These are phyloP conservation scores for Cirrhinus molitorella DNA, from an alignment of 2,797 vertebrate genomes.

Conservation along the genomic window DNA sequence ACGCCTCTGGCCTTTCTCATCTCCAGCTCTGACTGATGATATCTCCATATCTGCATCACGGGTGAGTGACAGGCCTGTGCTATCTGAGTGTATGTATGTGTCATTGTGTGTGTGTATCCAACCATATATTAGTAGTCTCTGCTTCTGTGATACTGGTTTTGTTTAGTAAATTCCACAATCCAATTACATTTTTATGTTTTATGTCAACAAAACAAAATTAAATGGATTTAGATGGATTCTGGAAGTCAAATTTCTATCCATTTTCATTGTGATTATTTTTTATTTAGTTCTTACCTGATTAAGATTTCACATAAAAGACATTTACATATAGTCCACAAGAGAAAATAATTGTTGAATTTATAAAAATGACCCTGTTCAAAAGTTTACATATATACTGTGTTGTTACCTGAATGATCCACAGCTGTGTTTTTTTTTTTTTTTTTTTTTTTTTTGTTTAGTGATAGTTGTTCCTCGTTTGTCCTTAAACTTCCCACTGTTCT, in stretches of 20 bases:
- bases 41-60: constrained; percentile 47
- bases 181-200: not conserved
- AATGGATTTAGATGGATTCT: not conserved
- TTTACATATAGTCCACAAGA: too few species aligned
- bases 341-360: too few species aligned
- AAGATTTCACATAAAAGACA: too few species aligned
- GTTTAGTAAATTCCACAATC: not conserved
- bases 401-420: too few species aligned
- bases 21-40: constrained; percentile 39
- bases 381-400: too few species aligned
- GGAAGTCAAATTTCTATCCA: not conserved
- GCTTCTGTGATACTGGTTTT: not conserved
- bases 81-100: not conserved
- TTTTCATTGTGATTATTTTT: not conserved
- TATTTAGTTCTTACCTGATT: too few species aligned
- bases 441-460: too few species aligned
- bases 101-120: constrained; percentile 18
- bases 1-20: constrained; percentile 79
- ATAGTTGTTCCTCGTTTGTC: too few species aligned
- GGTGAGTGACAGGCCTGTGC: constrained; percentile 41
- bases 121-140: not conserved
- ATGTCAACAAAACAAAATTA: constrained; percentile 4
- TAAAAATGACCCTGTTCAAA: too few species aligned
- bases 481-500: too few species aligned
- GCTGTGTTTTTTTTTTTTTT: too few species aligned